Conservation (phyloP, 2,888 invertebrate species). For the Epicampocera succincta region DNA sequence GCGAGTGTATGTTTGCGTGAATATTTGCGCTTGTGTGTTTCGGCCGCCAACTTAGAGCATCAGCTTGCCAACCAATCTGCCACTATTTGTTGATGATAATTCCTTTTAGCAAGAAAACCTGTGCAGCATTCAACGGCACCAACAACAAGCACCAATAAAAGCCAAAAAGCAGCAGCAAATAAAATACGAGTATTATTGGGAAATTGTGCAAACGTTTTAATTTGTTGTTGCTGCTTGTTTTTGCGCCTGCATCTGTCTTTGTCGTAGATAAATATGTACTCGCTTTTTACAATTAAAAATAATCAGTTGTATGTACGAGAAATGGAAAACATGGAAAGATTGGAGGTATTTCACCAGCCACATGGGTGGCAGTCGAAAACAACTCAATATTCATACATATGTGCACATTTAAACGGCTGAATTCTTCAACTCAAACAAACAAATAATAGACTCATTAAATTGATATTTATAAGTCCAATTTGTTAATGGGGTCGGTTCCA, state of each 20-base stretch:
- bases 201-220: conserved; percentile 54
- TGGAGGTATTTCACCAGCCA: conserved; percentile 18
- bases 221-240: conserved; percentile 1
- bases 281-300: conserved; percentile 50
- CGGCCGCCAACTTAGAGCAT: conserved; percentile 21
- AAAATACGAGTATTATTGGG: conserved; percentile 46
- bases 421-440: conserved; percentile 16
- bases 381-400: neutral
- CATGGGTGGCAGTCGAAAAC: conserved; percentile 53
- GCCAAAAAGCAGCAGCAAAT: conserved; percentile 36
- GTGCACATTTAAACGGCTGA: neutral
- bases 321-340: conserved; percentile 6
- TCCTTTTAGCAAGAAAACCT: conserved; percentile 64
- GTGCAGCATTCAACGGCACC: conserved; percentile 49
- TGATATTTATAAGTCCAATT: neutral
- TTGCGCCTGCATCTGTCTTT: conserved; percentile 8
- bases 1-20: neutral
- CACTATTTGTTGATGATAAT: conserved; percentile 63
- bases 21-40: neutral
- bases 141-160: conserved; percentile 14
- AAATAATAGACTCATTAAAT: conserved; percentile 24
- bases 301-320: conserved; percentile 34
- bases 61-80: conserved; percentile 41
- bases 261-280: conserved; percentile 19
- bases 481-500: neutral